Evolutionary conservation across 2,888 invertebrate genomes (phyloP), one percentile per base, ranked within the genome.

Genomic region (Mythimna loreyi): DNA sequence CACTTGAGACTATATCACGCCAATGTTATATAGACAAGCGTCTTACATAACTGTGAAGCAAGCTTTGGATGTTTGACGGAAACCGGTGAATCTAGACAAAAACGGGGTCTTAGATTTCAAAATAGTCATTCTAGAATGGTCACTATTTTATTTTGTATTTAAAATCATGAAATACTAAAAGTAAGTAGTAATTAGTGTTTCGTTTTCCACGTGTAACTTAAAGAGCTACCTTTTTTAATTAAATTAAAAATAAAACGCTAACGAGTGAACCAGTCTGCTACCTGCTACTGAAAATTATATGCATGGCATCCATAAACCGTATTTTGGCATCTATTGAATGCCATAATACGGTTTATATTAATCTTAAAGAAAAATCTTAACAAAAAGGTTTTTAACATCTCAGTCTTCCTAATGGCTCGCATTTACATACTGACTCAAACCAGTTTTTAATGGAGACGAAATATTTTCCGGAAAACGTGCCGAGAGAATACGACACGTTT

Each of bases 41-140:
- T 23, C 43, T 76, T 76, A 77, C 49, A 72, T 72, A 77, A 77
- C 23, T 57, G 36, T 50, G 57, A 53, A 19, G 74, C 33, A 73
- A 67, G 55, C 7, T 53, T 21, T 40, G 65, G n/a, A 25, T 40
- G 65, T 6, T n/a, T 50, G 52, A 52, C 70, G 57, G 33, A 45
- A 58, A 50, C 43, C 70, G 61, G 25, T 53, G 58, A 71, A 52
- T 55, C 57, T 36, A 21, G 45, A 45, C 57, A 25, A 33, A 33
- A 49, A 28, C 36, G 0, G 58, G 58, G 50, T 47, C 19, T 28
- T 36, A 57, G 23, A 61, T 64, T 45, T 75, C 16, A 30, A 23
- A 21, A 23, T 25, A 49, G 19, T 45, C 40, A 9, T 63, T 63
- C 55, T 40, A 62, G 30, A 57, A 40, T 16, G 21, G 21, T 23